Conservation (phyloP, 2,888 invertebrate genomes). For the Adineta ricciae region DNA sequence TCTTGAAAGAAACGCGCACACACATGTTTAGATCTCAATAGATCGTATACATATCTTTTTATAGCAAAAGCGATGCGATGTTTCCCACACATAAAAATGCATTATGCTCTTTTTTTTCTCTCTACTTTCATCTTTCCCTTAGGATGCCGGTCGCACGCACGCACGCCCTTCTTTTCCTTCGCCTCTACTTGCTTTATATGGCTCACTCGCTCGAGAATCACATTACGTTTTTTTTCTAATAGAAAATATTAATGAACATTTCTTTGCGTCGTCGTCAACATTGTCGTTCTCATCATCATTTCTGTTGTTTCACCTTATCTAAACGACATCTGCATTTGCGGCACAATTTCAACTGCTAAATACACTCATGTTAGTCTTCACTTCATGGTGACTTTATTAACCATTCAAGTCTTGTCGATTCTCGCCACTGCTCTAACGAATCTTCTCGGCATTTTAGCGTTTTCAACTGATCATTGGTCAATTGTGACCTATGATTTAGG, state of each 20-base stretch:
- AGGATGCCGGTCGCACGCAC: background rate
- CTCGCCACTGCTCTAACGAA: background rate
- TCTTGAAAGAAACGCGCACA: background rate
- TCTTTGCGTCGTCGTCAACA: background rate
- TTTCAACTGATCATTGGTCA: constrained; percentile 18
- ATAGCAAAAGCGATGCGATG: background rate
- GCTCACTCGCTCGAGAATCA: constrained; percentile 8
- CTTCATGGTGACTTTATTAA: constrained; percentile 1
- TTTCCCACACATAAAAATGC: background rate
- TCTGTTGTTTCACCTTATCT: background rate
- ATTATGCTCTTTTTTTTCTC: constrained; percentile 8
- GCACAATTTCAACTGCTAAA: background rate
- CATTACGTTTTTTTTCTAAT: constrained; percentile 7
- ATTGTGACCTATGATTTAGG: background rate
- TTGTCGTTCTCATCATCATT: background rate
- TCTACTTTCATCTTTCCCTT: background rate
- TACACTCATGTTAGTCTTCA: background rate
- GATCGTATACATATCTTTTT: background rate
- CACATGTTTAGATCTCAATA: background rate
- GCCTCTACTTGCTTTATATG: background rate
- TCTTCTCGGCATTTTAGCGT: background rate
- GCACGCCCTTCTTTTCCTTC: background rate
- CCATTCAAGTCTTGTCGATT: constrained; percentile 7
- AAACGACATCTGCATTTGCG: background rate
- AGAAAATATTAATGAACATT: constrained; percentile 12